These are phyloP conservation scores for Halesus radiatus DNA, from an alignment of 1,140 invertebrate species.

Conservation along the genomic window DNA sequence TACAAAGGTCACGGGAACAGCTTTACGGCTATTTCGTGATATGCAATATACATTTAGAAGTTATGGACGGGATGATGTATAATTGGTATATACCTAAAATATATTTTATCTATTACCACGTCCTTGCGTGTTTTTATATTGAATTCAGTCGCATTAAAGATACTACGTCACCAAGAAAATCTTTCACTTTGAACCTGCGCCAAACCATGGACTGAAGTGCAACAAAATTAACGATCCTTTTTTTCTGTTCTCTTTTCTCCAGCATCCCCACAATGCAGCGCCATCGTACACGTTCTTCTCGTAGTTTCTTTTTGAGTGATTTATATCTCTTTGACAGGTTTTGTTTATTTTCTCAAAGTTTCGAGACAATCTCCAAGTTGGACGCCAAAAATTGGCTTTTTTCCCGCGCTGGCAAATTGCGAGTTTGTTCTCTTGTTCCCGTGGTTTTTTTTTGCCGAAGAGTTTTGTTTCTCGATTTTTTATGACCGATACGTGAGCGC, in stretches of 20 bases:
- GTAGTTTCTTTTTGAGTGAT: slow-evolving; percentile 39
- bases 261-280: background rate
- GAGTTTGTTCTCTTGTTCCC: slow-evolving; percentile 26
- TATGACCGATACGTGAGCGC: slow-evolving; percentile 45
- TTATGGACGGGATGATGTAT: too few species aligned
- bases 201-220: background rate
- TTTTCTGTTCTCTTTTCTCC: background rate
- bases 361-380: slow-evolving; percentile 51
- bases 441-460: slow-evolving; percentile 4
- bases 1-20: too few species aligned
- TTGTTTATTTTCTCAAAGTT: slow-evolving; percentile 51
- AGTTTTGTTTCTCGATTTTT: slow-evolving; percentile 44
- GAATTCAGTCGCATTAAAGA: background rate
- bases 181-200: background rate
- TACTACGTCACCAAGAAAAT: background rate
- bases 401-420: slow-evolving; percentile 40
- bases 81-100: too few species aligned
- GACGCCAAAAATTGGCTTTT: slow-evolving; percentile 54
- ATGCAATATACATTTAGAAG: too few species aligned
- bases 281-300: background rate
- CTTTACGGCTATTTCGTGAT: too few species aligned
- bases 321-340: slow-evolving; percentile 54
- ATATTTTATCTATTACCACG: background rate
- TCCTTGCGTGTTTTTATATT: background rate
- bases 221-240: background rate